phyloP scores from a whole-genome alignment of 2,113 vertebrate genomes.

The Dryoscopus gambensis region DNA sequence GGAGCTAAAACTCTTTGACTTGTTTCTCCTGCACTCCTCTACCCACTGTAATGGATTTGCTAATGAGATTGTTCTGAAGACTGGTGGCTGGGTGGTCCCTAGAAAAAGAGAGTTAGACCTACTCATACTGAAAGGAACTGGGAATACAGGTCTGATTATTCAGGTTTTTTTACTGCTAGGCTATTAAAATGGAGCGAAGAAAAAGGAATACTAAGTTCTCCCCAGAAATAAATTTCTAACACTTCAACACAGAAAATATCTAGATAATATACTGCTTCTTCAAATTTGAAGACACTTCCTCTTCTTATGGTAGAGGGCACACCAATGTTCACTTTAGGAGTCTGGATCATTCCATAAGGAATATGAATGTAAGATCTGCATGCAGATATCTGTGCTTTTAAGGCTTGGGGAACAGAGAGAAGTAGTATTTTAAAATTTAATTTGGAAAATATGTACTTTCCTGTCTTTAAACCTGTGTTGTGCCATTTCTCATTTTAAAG shows the following conservation, averaged over 20 bases:
- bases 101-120: neutral
- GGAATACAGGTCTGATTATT: neutral
- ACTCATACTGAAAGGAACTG: neutral
- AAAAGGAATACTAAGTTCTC: neutral
- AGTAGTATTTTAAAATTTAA: neutral
- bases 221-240: neutral
- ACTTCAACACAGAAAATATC: neutral
- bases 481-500: neutral
- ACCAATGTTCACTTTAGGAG: neutral
- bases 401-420: neutral
- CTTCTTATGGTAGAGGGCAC: neutral
- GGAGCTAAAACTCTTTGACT: neutral
- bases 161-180: neutral
- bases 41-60: neutral
- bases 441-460: neutral
- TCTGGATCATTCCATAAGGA: neutral
- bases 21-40: neutral
- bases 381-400: neutral
- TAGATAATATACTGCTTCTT: neutral
- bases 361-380: neutral
- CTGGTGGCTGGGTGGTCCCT: neutral
- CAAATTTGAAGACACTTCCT: neutral
- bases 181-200: neutral
- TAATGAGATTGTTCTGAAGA: neutral
- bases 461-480: neutral